Conservation (phyloP, 2,797 vertebrate species). For the Sphenodon punctatus region DNA sequence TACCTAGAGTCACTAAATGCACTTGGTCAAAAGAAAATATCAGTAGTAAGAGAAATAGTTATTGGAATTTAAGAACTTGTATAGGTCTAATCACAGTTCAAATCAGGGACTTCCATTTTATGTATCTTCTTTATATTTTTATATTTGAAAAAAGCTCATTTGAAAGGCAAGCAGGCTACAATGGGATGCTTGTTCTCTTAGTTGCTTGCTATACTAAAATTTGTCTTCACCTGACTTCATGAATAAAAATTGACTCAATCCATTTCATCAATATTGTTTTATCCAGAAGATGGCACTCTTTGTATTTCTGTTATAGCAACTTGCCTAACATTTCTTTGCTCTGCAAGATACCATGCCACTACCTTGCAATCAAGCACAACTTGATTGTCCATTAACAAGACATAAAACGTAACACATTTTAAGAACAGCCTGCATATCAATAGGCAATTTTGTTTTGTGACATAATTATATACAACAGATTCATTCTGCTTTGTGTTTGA, state of each 20-base stretch:
- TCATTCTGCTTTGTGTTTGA: too few species aligned
- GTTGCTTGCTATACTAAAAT: fast-evolving
- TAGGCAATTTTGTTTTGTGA: not conserved
- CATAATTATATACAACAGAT: too few species aligned
- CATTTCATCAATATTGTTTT: not conserved
- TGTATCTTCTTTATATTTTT: too few species aligned
- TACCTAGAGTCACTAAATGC: not conserved
- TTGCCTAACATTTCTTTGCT: not conserved
- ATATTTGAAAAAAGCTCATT: not conserved
- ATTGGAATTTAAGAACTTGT: not conserved
- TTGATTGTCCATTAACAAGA: not conserved
- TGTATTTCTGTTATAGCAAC: not conserved
- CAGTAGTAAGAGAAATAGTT: not conserved
- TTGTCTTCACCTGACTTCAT: fast-evolving
- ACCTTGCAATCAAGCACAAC: fast-evolving
- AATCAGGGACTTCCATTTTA: not conserved
- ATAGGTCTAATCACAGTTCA: not conserved
- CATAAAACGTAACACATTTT: fast-evolving
- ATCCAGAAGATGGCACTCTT: conserved; percentile 21
- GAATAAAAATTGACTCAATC: fast-evolving
- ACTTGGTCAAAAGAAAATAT: not conserved
- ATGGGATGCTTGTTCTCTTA: not conserved
- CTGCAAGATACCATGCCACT: too few species aligned
- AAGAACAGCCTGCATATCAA: not conserved
- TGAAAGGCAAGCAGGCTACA: not conserved